A percentile compares a stretch with the other conserved stretches of the same genome.
phyloP scores from a whole-genome alignment of 2,113 vertebrate genomes.

The Daubentonia madagascariensis region DNA sequence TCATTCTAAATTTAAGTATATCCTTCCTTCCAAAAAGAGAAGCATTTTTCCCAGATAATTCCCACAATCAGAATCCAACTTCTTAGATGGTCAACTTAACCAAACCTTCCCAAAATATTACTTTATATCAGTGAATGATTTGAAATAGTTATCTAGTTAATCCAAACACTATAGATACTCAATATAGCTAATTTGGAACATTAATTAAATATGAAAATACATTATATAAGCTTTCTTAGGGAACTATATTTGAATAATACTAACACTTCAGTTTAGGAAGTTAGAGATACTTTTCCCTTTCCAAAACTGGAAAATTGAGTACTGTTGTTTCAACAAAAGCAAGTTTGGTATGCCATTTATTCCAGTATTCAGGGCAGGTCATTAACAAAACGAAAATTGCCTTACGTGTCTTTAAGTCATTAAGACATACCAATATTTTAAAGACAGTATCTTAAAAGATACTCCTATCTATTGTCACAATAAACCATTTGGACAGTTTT shows the following conservation, averaged over 20 bases:
- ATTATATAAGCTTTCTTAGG: not conserved
- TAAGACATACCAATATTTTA: not conserved
- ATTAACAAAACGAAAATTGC: not conserved
- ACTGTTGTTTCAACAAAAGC: not conserved
- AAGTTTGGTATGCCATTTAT: not conserved
- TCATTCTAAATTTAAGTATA: conserved; percentile 57
- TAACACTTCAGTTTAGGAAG: not conserved
- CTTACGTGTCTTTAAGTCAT: not conserved
- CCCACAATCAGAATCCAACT: conserved; percentile 45
- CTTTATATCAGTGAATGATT: not conserved
- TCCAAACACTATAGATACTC: not conserved
- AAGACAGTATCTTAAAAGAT: conserved; percentile 12
- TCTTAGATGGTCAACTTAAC: conserved; percentile 45
- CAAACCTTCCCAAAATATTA: conserved; percentile 11
- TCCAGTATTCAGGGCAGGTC: not conserved
- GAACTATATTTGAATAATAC: not conserved
- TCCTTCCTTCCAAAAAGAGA: not conserved
- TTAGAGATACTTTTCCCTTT: not conserved
- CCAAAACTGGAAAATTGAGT: not conserved
- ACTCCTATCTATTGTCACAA: not conserved
- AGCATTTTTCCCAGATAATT: conserved; percentile 45
- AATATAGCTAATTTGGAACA: not conserved
- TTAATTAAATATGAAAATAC: conserved; percentile 45
- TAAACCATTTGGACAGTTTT: conserved; percentile 31
- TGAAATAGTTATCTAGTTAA: conserved; percentile 8